Conservation (phyloP, 1,140 invertebrate species). For the Drosophila insularis region DNA sequence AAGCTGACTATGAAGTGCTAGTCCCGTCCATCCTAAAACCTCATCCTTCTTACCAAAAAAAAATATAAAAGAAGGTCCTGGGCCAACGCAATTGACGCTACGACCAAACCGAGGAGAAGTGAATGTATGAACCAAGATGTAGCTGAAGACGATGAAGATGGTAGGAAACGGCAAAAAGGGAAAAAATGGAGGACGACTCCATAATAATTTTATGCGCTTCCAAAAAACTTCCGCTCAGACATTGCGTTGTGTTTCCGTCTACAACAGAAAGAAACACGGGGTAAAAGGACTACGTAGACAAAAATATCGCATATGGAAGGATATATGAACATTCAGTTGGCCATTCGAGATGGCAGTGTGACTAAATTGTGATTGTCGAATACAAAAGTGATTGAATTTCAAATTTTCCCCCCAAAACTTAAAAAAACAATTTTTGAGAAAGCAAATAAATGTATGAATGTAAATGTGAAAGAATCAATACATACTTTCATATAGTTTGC, state of each 20-base stretch:
- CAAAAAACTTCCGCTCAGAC: conserved; percentile 79
- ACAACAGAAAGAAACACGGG: conserved; percentile 28
- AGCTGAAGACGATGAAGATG: neutral
- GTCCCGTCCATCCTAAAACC: conserved; percentile 14
- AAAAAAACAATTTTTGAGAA: too few species aligned
- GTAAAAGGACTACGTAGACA: conserved; percentile 18
- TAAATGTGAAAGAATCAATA: too few species aligned
- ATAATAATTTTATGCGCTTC: conserved; percentile 81
- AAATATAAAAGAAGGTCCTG: conserved; percentile 41
- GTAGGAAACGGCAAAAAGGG: neutral
- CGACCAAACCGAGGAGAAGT: conserved; percentile 41
- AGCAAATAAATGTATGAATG: too few species aligned
- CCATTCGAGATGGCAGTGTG: conserved; percentile 16
- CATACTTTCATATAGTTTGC: too few species aligned
- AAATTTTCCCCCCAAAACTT: too few species aligned
- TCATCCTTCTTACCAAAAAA: neutral
- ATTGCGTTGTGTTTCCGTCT: conserved; percentile 74
- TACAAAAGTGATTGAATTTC: too few species aligned
- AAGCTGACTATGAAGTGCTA: conserved; percentile 70
- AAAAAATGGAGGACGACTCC: conserved; percentile 65
- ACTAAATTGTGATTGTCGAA: too few species aligned
- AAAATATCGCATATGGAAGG: conserved; percentile 50
- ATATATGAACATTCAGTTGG: conserved; percentile 16
- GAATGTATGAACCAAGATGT: conserved; percentile 22
- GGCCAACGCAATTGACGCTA: conserved; percentile 67